Base-by-base conservation (phyloP, 2,888 invertebrate species). In the Tortrix viridana region DNA sequence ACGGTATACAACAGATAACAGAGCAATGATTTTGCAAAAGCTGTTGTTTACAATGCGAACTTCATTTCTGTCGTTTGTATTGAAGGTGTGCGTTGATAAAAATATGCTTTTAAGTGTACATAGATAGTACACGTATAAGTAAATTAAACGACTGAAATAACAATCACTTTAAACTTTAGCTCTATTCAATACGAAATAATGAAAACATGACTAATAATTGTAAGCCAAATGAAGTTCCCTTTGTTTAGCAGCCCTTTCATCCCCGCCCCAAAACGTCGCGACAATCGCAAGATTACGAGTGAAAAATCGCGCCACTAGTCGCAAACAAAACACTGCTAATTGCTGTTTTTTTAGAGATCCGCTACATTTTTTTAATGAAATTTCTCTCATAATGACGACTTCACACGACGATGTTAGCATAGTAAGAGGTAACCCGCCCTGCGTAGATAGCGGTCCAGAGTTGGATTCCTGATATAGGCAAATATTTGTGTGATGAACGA, bases 241-340 rank as follows among this genome's bases (percentile, higher is more conserved):
- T 54, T 62, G 3, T 5, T 14, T n/a, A 4, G 5, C 14, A 44
- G 44, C 49, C 49, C 50, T 61, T 56, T 50, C 60, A 53, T 26
- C 41, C 43, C 7, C 32, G 46, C 14, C 41, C 14, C 14, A 6
- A 5, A 14, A 6, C 14, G 41, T n/a, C n/a, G 38, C 12, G 48
- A 46, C 56, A 49, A 62, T 41, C 54, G 57, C 54, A 68, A 77
- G 80, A 81, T 82, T 83, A 79, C 76, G 80, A 78, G 74, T 84
- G 82, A 84, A 82, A 82, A 81, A 83, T 82, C 68, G 67, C 70
- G 69, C 71, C 68, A 65, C 55, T 68, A 72, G 68, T 71, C 74
- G 73, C 76, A 78, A 83, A 84, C 81, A 84, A 85, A 83, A 85
- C 82, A 76, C 70, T 67, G 71, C 74, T 84, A 84, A 84, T 85